Conservation (phyloP, 2,797 vertebrate species). For the Microtus obscurus region DNA sequence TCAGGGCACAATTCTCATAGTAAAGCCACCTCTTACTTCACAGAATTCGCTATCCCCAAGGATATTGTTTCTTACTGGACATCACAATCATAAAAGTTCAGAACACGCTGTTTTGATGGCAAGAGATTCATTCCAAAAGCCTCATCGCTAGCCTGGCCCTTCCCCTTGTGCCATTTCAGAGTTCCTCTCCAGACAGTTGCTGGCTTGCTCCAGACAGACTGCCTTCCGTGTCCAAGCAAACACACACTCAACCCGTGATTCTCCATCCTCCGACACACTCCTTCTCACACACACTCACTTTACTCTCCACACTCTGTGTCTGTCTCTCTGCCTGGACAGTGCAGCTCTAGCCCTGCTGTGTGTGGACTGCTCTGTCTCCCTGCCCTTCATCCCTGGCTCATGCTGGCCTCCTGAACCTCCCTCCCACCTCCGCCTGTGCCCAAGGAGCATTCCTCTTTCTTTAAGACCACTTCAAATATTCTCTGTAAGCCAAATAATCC, state of each 20-base stretch:
- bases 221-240: neutral
- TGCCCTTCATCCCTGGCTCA: neutral
- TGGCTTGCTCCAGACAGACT: neutral
- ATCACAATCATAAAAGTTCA: neutral
- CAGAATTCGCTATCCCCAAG: neutral
- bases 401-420: neutral
- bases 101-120: neutral
- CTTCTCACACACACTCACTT: neutral
- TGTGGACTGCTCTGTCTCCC: neutral
- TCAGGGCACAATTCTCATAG: neutral
- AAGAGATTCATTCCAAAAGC: neutral
- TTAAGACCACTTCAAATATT: neutral
- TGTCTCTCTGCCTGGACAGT: neutral
- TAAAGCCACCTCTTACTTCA: neutral
- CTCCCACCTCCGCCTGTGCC: neutral
- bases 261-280: neutral
- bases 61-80: neutral
- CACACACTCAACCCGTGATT: neutral
- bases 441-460: neutral
- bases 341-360: neutral
- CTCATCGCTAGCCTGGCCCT: neutral
- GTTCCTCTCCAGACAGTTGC: neutral
- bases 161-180: neutral
- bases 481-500: neutral
- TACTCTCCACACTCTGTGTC: neutral